Evolutionary conservation across 2,888 invertebrate species (phyloP).

Genomic region (Hyposoter dolosus): DNA sequence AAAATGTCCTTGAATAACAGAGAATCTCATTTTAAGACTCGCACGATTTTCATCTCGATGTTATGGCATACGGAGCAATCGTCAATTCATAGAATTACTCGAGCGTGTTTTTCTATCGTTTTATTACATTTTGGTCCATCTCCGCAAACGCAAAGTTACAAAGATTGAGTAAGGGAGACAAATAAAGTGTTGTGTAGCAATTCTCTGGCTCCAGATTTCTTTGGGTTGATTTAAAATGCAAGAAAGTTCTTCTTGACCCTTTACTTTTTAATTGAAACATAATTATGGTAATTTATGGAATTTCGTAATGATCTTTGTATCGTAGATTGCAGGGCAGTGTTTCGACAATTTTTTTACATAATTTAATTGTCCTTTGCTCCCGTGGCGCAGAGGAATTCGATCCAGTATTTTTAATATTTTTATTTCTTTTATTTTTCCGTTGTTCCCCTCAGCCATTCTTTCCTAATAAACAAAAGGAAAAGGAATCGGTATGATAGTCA

Average conservation of each 20-base stretch:
- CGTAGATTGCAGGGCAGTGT: not conserved
- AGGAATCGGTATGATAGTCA: too few relatives aligned
- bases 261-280: not conserved
- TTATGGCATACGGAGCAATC: slow-evolving; percentile 51
- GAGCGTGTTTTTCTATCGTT: slow-evolving; percentile 60
- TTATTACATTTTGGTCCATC: slow-evolving; percentile 47
- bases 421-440: too few relatives aligned
- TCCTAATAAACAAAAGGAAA: too few relatives aligned
- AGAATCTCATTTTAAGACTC: slow-evolving; percentile 69
- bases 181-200: slow-evolving; percentile 13
- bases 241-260: not conserved
- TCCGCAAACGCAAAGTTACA: slow-evolving; percentile 27
- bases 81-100: slow-evolving; percentile 70
- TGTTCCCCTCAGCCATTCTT: too few relatives aligned
- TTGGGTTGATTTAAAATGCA: not conserved
- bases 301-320: not conserved
- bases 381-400: too few relatives aligned
- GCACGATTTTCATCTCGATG: slow-evolving; percentile 62
- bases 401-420: too few relatives aligned
- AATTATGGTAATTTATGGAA: not conserved
- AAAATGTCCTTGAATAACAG: slow-evolving; percentile 76
- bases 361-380: too few relatives aligned
- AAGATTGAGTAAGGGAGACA: slow-evolving; percentile 33
- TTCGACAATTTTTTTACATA: not conserved
- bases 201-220: not conserved